Base-by-base conservation (phyloP, 2,113 vertebrate genomes). In the Malurus alboscapulatus region DNA sequence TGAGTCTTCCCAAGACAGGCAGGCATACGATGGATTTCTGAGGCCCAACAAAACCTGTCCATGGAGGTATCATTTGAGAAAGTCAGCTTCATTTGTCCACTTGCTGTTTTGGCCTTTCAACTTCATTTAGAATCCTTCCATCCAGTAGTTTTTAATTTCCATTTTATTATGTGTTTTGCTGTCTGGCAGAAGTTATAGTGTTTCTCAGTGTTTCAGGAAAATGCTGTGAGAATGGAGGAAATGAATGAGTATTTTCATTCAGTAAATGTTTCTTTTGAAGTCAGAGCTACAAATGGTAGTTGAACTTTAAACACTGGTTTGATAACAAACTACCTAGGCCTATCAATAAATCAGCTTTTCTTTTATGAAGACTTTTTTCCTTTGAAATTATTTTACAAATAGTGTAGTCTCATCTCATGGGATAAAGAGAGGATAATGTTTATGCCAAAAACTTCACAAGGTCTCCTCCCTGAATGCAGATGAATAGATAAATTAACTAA, bases 371-470 rank as follows among this genome's bases (percentile, higher is more conserved):
- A 40, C 9, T 44, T 66, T 72, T 92, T 54, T 25, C 12, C 57
- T 90, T 90, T 95, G 88, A 84, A 90, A 93, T 62, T 71, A 24
- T 72, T 96, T 74, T 84, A 73, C 57, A 54, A 61, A 80, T 89
- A 91, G 3, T 30, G 17, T 65, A 50, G 34, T 69, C 30, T 87
- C 45, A 69, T 45, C 34, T 84, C 20, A 42, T 44, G 8, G 72
- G 66, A 87, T 87, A 73, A 83, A 84, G 14, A 74, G 7, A 69
- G 6, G 34, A 71, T 84, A 54, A 72, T 47, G n/a, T 71, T 90
- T 74, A 57, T 81, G 68, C 53, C 76, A 83, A 63, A 88, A 90
- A 29, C 48, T 83, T 91, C 67, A 68, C 42, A 73, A 83, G 51
- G 5, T 9, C 47, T 93, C 62, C 65, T 88, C 47, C 42, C 50